phyloP scores from a whole-genome alignment of 2,113 vertebrate species.

The Mustelus asterias region DNA sequence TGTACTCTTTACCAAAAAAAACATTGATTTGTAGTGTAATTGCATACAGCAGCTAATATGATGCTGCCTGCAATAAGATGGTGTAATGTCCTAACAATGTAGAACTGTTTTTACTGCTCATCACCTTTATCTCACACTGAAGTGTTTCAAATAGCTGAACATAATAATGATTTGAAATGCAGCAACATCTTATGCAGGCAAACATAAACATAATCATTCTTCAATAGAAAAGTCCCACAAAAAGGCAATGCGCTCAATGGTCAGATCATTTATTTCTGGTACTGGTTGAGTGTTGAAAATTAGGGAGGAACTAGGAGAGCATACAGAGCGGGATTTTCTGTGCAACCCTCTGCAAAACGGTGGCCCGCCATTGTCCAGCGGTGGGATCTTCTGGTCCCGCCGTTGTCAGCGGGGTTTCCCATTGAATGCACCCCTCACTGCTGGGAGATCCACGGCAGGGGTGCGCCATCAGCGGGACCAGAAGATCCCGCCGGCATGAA shows the following conservation, averaged over 20 bases:
- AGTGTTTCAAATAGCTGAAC: neutral
- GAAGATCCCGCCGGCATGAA: no score
- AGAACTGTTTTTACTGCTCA: neutral
- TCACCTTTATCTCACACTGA: neutral
- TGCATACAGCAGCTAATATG: neutral
- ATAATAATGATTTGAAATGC: neutral
- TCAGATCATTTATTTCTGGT: neutral
- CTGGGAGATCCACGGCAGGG: no score
- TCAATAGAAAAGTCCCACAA: neutral
- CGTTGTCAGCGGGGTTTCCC: no score
- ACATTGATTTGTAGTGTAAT: neutral
- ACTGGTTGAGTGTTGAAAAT: neutral
- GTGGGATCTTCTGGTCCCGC: no score
- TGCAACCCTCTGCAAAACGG: no score
- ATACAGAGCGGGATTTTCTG: no score
- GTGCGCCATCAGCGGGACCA: no score
- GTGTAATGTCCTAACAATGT: neutral
- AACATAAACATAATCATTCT: neutral
- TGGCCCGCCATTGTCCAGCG: no score
- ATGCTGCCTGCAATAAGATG: neutral
- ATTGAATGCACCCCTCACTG: no score
- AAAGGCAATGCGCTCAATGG: neutral
- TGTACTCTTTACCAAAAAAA: neutral
- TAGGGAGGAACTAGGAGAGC: neutral
- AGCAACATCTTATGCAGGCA: neutral